Evolutionary conservation across 2,797 vertebrate genomes (phyloP).

Genomic region (Trematomus bernacchii): DNA sequence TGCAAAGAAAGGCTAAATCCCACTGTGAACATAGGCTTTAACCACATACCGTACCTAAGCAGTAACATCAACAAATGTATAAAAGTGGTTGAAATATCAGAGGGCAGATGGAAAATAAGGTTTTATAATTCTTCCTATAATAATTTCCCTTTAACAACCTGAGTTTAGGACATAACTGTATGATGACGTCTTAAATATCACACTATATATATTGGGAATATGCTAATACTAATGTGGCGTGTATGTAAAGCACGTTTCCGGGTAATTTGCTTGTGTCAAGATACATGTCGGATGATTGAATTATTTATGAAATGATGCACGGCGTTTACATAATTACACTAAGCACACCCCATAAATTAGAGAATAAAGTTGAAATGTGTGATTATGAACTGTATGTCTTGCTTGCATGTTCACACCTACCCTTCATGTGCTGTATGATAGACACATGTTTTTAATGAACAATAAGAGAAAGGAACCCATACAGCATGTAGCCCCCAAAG

Average conservation of each 20-base stretch:
- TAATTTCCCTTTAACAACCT: not conserved
- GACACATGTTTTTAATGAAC: not conserved
- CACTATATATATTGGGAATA: not conserved
- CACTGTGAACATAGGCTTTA: not conserved
- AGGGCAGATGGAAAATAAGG: not conserved
- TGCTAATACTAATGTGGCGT: not conserved
- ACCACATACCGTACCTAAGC: not conserved
- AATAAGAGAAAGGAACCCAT: not conserved
- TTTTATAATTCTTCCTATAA: not conserved
- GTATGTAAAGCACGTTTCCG: not conserved
- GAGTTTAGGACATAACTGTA: not conserved
- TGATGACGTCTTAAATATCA: not conserved
- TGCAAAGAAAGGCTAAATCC: not conserved
- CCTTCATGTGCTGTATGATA: conserved; percentile 15
- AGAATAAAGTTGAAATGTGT: conserved; percentile 2
- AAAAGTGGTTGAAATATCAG: not conserved
- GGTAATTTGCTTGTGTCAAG: conserved; percentile 15
- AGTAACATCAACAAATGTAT: not conserved
- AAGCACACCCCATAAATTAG: conserved; percentile 23
- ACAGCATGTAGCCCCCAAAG: not conserved
- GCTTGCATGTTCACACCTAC: not conserved
- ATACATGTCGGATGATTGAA: conserved; percentile 29
- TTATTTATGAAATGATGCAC: conserved; percentile 26
- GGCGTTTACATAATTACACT: conserved; percentile 30
- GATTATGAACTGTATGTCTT: not conserved